phyloP scores from a whole-genome alignment of 2,113 vertebrate genomes.

The Hydrolagus affinis region DNA sequence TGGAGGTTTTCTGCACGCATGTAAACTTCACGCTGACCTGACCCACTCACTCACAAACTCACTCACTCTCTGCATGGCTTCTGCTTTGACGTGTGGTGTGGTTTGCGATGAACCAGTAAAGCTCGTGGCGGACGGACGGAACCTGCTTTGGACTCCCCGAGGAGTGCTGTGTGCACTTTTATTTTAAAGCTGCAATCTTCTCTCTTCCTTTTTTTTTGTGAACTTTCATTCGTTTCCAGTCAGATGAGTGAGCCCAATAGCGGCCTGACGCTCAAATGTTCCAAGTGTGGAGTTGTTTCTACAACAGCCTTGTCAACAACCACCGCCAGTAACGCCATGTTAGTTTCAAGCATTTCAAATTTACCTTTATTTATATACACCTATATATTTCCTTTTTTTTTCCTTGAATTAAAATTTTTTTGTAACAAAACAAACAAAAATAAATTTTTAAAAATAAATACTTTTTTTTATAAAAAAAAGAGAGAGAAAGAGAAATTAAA shows the following conservation, averaged over 20 bases:
- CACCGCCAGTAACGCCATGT: slow-evolving; percentile 99
- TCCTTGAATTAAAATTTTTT: no score
- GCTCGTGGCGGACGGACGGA: background rate
- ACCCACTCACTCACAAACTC: background rate
- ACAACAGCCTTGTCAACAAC: slow-evolving; percentile 99
- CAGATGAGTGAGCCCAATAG: slow-evolving; percentile 99
- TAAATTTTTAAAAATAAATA: no score
- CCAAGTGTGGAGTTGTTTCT: slow-evolving; percentile 99
- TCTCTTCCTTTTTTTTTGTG: slow-evolving; percentile 68
- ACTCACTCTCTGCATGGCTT: slow-evolving; percentile 28
- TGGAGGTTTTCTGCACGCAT: no score
- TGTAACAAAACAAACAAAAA: no score
- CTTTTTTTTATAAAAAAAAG: no score
- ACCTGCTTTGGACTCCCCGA: slow-evolving; percentile 20
- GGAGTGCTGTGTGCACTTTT: slow-evolving; percentile 10
- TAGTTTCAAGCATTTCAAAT: slow-evolving; percentile 75
- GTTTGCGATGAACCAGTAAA: slow-evolving; percentile 3
- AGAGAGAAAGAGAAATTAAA: no score
- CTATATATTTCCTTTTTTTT: background rate
- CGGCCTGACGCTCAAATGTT: slow-evolving; percentile 99
- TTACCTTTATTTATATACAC: background rate
- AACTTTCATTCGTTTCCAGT: slow-evolving; percentile 88
- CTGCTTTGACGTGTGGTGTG: slow-evolving; percentile 7
- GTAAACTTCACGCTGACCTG: no score
- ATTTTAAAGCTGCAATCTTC: slow-evolving; percentile 29